Percentiles rank a stretch among this genome's conserved stretches.
Conservation (phyloP, 1,140 invertebrate species). For the Lucilia sericata region DNA sequence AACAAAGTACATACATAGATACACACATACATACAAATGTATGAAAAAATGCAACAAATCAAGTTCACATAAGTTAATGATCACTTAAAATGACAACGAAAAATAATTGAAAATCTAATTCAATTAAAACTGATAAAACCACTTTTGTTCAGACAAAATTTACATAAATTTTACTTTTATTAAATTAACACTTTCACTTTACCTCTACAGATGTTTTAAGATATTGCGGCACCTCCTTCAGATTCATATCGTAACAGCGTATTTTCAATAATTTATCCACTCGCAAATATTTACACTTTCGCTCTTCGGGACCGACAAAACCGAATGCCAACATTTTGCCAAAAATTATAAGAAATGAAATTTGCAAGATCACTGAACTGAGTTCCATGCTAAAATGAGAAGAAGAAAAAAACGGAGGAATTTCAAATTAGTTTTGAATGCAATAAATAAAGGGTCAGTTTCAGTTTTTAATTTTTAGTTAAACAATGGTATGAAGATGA, state of each 20-base stretch:
- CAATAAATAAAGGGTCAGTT: neutral
- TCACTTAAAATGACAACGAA: constrained; percentile 1
- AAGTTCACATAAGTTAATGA: constrained; percentile 36
- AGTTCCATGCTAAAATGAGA: constrained; percentile 60
- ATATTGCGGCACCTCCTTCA: constrained; percentile 70
- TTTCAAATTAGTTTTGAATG: neutral
- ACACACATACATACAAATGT: too few species aligned
- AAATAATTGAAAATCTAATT: constrained; percentile 41
- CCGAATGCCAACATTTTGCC: constrained; percentile 56
- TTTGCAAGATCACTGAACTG: constrained; percentile 44
- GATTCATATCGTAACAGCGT: constrained; percentile 69
- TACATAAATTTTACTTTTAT: neutral
- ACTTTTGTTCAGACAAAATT: neutral
- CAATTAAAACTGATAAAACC: constrained; percentile 25
- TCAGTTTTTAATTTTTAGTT: too few species aligned
- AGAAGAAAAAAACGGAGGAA: neutral
- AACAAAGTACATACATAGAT: too few species aligned
- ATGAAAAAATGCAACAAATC: constrained; percentile 35
- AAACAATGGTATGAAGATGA: too few species aligned
- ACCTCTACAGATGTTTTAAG: constrained; percentile 72
- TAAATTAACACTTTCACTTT: constrained; percentile 46
- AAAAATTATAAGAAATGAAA: constrained; percentile 55
- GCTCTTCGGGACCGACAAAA: constrained; percentile 54
- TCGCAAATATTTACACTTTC: constrained; percentile 69
- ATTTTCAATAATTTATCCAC: constrained; percentile 71